These are phyloP conservation scores for Todiramphus saurophagus DNA, from an alignment of 2,113 vertebrate genomes.

Conservation along the genomic window DNA sequence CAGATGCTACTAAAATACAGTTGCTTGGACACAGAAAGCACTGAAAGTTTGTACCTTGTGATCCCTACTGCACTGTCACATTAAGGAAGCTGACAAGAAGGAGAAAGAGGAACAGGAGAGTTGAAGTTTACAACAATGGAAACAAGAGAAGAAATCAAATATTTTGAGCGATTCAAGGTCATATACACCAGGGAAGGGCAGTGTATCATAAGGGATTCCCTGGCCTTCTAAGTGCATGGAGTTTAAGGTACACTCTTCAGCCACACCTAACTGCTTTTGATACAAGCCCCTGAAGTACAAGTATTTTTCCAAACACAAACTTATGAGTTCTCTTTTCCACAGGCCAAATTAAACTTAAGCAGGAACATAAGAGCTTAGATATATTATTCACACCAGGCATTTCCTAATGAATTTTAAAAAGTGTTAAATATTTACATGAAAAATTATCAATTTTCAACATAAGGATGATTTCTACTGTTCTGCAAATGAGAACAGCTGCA, in stretches of 20 bases:
- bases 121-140: background rate
- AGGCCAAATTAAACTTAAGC: conserved; percentile 38
- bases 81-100: background rate
- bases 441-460: background rate
- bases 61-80: background rate
- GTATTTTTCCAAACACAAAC: background rate
- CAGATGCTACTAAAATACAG: background rate
- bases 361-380: background rate
- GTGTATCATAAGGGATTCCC: fast-evolving
- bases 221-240: background rate
- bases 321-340: background rate
- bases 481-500: background rate
- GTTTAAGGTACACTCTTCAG: background rate
- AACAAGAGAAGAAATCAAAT: background rate
- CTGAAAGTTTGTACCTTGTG: background rate
- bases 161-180: background rate
- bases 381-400: background rate
- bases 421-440: conserved; percentile 14
- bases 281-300: background rate
- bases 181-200: background rate
- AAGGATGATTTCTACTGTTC: background rate
- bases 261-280: background rate
- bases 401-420: background rate
- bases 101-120: background rate
- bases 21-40: background rate